Evolutionary conservation across 2,113 vertebrate genomes (phyloP).

Genomic region (Paramormyrops kingsleyae): DNA sequence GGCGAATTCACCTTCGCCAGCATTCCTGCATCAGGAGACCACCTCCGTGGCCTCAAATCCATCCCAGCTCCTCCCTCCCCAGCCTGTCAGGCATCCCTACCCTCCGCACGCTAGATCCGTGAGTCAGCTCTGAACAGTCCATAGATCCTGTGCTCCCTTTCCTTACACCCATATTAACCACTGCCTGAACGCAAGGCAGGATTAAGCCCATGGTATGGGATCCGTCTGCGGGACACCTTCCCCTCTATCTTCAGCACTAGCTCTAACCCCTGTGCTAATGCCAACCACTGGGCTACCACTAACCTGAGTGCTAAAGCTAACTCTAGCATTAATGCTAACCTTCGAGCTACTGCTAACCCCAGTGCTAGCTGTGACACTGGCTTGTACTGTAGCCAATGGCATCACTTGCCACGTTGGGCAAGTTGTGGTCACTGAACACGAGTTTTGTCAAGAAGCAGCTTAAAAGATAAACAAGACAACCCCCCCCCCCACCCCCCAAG

Average conservation of each 20-base stretch:
- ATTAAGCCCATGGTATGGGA: background rate
- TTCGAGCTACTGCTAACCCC: background rate
- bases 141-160: background rate
- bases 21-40: background rate
- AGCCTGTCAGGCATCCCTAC: background rate
- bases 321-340: background rate
- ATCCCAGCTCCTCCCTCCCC: background rate
- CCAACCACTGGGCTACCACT: background rate
- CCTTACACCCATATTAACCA: background rate
- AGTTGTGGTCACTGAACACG: background rate
- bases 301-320: background rate
- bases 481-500: background rate
- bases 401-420: background rate
- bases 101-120: background rate
- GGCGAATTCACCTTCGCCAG: background rate
- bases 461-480: background rate
- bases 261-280: background rate
- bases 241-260: background rate
- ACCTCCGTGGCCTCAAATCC: background rate
- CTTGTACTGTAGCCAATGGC: background rate
- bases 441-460: background rate
- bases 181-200: background rate
- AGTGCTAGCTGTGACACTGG: background rate
- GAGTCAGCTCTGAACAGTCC: background rate
- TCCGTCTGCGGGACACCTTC: background rate